Evolutionary conservation across 2,888 invertebrate genomes (phyloP), one percentile per base, ranked within the genome.

Genomic region (Diarsia rubi): DNA sequence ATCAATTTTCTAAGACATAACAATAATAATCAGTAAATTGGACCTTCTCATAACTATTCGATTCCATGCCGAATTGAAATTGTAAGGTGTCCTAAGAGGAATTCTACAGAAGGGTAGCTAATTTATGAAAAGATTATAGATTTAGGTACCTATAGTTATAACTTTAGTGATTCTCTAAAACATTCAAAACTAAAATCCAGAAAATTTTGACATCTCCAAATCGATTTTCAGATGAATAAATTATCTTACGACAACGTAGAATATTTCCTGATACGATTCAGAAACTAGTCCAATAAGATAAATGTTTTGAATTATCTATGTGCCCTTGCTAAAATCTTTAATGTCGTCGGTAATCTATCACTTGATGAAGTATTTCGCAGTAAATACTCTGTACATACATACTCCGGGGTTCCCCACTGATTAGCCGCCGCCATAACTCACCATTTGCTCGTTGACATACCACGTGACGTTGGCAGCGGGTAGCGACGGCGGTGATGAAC

Each of bases 401-500:
- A 69, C 64, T 79, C 81, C 4, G n/a, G 59, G 64, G 1, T 27
- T 9, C 8, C 24, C 19, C n/a, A 21, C 57, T 65, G 42, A 68
- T 60, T 27, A 59, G 24, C 24, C 49, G 59, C 45, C 21, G 71
- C 71, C 73, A 73, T 70, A 73, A 88, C 92, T 91, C 60, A 92
- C 93, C 91, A 92, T 91, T 83, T 93, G 93, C 84, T 97, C 97
- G 89, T 97, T 97, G 95, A 97, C 97, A 94, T 94, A 97, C 97
- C 97, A 97, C 88, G 97, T 97, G 90, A 97, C 94, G 88, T 97
- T 97, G 62, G 97, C 97, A 8, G 97, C 97, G 3, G 97, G 97
- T n/a, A 96, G 95, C 0, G 97, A 97, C 0, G 97, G 97, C 0
- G 97, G 97, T 1, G 97, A 97, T 0, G 97, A 95, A 81, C 97